These are phyloP conservation scores for Platygyra sinensis DNA, from an alignment of 64 coral and sea anemone genomes.

Conservation along the genomic window DNA sequence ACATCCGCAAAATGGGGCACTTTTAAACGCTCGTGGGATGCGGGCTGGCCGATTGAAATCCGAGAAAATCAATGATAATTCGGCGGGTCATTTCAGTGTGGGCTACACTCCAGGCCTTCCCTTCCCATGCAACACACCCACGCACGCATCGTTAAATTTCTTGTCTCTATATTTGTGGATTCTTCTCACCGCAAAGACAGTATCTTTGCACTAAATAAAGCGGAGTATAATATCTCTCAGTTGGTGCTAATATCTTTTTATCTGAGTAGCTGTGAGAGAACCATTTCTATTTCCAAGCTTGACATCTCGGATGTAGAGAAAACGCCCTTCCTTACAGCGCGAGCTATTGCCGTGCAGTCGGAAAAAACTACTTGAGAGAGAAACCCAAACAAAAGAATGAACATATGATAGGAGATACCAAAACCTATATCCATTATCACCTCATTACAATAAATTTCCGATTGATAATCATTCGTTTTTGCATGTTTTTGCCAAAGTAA, in stretches of 20 bases:
- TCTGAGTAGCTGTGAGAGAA: too few relatives aligned
- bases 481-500: neutral
- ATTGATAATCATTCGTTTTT: neutral
- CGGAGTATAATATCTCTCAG: too few relatives aligned
- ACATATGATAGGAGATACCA: neutral
- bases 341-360: neutral
- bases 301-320: neutral
- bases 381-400: neutral
- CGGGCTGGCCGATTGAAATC: neutral
- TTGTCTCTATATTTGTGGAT: too few relatives aligned
- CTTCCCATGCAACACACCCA: neutral
- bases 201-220: too few relatives aligned
- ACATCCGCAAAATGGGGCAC: neutral
- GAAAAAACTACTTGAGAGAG: neutral
- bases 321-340: neutral
- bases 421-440: conserved; percentile 2
- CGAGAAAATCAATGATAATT: neutral
- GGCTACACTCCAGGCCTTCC: neutral
- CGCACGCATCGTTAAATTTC: neutral
- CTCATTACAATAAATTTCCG: neutral
- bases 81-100: neutral
- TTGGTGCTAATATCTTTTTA: too few relatives aligned
- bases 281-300: too few relatives aligned
- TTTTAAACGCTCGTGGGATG: neutral
- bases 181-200: too few relatives aligned